Evolutionary conservation across 2,797 vertebrate species (phyloP), one percentile per base, ranked within the genome.

Genomic region (Megalops cyprinoides): DNA sequence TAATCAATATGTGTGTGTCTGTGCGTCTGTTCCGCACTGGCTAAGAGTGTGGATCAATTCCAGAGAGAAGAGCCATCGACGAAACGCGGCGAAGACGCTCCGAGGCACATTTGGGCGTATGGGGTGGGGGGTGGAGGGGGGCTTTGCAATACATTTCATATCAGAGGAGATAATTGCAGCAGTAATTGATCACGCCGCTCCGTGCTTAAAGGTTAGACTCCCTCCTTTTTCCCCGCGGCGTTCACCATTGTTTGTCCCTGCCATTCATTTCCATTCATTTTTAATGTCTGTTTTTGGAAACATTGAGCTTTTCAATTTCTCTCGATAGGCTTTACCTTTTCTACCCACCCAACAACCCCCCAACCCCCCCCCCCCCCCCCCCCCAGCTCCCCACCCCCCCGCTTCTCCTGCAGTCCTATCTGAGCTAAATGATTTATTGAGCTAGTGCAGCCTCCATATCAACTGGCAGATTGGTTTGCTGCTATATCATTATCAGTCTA

Each of bases 381-480:
- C 48, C 56, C 80, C 81, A 76, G 84, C 80, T 82, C 84, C 80
- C 85, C 85, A 83, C 81, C 84, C 79, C 82, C 84, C 65, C 31
- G 90, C 85, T 89, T 92, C 89, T 34, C 87, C 34, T 8, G 34
- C 34, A 8, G 31, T 23, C 69, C 69, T 73, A 73, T 87, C 85
- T 23, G 31, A 84, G 80, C 79, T 89, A 92, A 91, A 94, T 94
- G 91, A 94, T 94, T 91, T 94, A 95, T 95, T 93, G 94, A 95
- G 94, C 88, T 80, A 84, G 87, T 84, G 85, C 91, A 88, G 89
- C 87, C 87, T 91, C 88, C 90, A 91, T 90, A 92, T 92, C 92
- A 93, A 92, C 91, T 85, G 89, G 90, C 89, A 86, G 89, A 93
- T 92, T 91, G 90, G 92, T 91, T 94, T 91, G 91, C 92, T 91